Percentiles rank a stretch among this genome's conserved stretches.
Evolutionary conservation across 2,797 vertebrate genomes (phyloP).

Genomic region (Ceyx erithaca): DNA sequence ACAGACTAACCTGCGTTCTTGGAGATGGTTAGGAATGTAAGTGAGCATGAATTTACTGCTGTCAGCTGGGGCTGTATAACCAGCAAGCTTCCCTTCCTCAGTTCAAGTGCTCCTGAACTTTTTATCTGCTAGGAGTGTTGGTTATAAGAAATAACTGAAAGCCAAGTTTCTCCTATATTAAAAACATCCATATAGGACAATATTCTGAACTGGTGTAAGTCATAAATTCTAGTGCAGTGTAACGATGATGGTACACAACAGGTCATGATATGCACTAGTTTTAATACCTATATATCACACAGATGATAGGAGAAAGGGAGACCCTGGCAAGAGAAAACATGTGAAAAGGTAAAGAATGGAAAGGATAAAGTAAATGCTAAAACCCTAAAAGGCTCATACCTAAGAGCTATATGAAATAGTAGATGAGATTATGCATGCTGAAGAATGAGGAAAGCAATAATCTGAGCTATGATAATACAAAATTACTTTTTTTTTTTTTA

Average conservation of each 20-base stretch:
- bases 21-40: background rate
- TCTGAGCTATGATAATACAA: slow-evolving; percentile 42
- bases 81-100: background rate
- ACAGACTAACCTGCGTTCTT: background rate
- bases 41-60: background rate
- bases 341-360: background rate
- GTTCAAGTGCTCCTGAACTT: background rate
- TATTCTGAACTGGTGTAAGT: background rate
- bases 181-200: background rate
- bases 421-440: background rate
- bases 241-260: background rate
- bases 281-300: background rate
- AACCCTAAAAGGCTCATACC: background rate
- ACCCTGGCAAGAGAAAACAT: background rate
- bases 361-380: slow-evolving; percentile 10
- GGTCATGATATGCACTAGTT: background rate
- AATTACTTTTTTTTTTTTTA: slow-evolving; percentile 53
- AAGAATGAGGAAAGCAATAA: slow-evolving; percentile 41
- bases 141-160: background rate
- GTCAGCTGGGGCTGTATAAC: background rate
- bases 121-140: background rate
- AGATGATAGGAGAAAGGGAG: background rate
- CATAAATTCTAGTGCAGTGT: background rate
- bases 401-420: background rate
- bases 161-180: background rate